These are phyloP conservation scores for Nibea albiflora DNA, from an alignment of 2,113 vertebrate species.

Conservation along the genomic window DNA sequence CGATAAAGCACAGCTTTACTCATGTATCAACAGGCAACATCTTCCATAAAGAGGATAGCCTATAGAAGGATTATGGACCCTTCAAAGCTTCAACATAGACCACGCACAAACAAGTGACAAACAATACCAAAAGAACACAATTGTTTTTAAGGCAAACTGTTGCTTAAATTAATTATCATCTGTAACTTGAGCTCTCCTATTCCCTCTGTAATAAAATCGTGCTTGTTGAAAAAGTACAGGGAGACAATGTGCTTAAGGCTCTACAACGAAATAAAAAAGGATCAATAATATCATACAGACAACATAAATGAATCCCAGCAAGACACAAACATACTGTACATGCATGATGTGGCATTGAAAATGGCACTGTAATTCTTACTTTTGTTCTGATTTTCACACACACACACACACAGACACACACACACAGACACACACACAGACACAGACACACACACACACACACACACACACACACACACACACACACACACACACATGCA, in stretches of 20 bases:
- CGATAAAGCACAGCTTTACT: slow-evolving; percentile 42
- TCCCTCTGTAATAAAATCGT: slow-evolving; percentile 24
- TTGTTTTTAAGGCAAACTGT: background rate
- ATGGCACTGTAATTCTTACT: slow-evolving; percentile 30
- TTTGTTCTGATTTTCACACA: background rate
- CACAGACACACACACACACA: slow-evolving; percentile 12
- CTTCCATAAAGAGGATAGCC: background rate
- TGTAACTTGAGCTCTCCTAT: background rate
- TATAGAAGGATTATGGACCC: background rate
- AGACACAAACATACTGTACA: slow-evolving; percentile 14
- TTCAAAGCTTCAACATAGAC: slow-evolving; percentile 8
- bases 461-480: background rate
- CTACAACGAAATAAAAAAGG: slow-evolving; percentile 23
- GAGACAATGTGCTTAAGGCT: background rate
- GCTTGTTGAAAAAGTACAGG: background rate
- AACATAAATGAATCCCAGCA: slow-evolving; percentile 12
- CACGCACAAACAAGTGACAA: background rate
- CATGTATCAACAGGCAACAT: slow-evolving; percentile 1
- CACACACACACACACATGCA: slow-evolving; percentile 3
- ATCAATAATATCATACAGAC: background rate
- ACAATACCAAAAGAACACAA: slow-evolving; percentile 6
- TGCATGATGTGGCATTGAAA: slow-evolving; percentile 9
- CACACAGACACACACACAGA: background rate
- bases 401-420: background rate
- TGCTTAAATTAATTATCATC: slow-evolving; percentile 23